Conservation (phyloP, 2,888 invertebrate species). For the Archaeoteleia sp. region DNA sequence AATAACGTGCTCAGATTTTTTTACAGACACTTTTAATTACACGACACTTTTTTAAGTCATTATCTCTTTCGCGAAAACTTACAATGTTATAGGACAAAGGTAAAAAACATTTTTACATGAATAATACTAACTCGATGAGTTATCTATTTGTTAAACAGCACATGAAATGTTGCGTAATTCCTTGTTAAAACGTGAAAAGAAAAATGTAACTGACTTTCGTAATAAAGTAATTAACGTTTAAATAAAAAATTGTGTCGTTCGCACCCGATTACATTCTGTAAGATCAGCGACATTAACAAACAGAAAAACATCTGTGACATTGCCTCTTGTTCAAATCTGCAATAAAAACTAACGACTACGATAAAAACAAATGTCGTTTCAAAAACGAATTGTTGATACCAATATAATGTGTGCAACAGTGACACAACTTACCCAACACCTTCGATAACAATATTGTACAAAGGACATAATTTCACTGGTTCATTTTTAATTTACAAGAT, state of each 20-base stretch:
- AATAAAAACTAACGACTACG: constrained; percentile 45
- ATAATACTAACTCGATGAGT: too few relatives aligned
- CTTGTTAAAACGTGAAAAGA: too few relatives aligned
- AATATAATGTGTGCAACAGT: constrained; percentile 5
- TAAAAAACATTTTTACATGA: too few relatives aligned
- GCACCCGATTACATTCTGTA: constrained; percentile 23
- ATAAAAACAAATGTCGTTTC: constrained; percentile 40
- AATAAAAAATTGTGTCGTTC: constrained; percentile 34
- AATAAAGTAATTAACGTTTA: constrained; percentile 21
- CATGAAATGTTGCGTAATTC: too few relatives aligned
- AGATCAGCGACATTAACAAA: constrained; percentile 23
- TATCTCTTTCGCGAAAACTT: constrained; percentile 8
- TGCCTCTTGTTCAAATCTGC: constrained; percentile 25
- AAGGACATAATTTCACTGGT: constrained; percentile 9
- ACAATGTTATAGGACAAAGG: too few relatives aligned
- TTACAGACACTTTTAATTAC: constrained; percentile 12
- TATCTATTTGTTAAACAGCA: too few relatives aligned
- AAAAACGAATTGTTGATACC: constrained; percentile 38
- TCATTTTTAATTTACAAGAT: too few relatives aligned
- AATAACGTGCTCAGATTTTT: constrained; percentile 26
- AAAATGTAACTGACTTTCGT: too few relatives aligned
- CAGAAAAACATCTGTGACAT: constrained; percentile 38
- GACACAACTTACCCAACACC: constrained; percentile 14
- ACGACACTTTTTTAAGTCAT: constrained; percentile 9
- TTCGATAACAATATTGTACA: constrained; percentile 26